phyloP scores from a whole-genome alignment of 1,140 invertebrate genomes.

The Drosophila sproati region DNA sequence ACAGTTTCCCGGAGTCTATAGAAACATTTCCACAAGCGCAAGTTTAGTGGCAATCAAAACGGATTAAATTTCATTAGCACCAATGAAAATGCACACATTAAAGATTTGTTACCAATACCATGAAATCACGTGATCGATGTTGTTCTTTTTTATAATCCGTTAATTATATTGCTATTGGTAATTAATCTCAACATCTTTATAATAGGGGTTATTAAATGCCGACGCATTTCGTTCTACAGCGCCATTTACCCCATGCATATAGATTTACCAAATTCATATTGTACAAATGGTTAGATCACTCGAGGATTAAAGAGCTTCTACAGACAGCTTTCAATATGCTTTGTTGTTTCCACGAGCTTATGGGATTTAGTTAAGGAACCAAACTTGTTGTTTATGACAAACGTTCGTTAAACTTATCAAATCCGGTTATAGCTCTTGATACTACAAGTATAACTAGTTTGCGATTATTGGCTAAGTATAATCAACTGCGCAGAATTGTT shows the following conservation, averaged over 20 bases:
- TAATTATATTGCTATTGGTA: conserved; percentile 65
- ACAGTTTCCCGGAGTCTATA: too few species aligned
- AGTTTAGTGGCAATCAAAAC: too few species aligned
- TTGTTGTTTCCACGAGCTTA: conserved; percentile 29
- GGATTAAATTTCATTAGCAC: not conserved
- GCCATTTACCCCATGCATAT: conserved; percentile 18
- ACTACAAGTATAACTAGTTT: not conserved
- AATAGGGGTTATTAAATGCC: conserved; percentile 30
- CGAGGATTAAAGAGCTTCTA: not conserved
- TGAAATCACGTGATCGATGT: conserved; percentile 25
- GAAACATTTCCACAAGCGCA: too few species aligned
- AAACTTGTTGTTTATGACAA: conserved; percentile 14
- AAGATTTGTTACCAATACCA: not conserved
- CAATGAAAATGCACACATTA: not conserved
- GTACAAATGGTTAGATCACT: conserved; percentile 2
- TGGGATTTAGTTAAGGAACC: conserved; percentile 32
- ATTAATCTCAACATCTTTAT: conserved; percentile 75
- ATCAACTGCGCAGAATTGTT: conserved; percentile 13
- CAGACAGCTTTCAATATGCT: conserved; percentile 1
- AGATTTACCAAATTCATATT: conserved; percentile 1
- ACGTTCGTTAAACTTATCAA: conserved; percentile 32
- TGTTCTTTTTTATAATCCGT: conserved; percentile 42
- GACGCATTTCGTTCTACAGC: conserved; percentile 2
- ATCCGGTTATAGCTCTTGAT: not conserved
- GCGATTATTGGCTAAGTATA: conserved; percentile 4